phyloP scores from a whole-genome alignment of 2,113 vertebrate species.

The Vimba vimba region DNA sequence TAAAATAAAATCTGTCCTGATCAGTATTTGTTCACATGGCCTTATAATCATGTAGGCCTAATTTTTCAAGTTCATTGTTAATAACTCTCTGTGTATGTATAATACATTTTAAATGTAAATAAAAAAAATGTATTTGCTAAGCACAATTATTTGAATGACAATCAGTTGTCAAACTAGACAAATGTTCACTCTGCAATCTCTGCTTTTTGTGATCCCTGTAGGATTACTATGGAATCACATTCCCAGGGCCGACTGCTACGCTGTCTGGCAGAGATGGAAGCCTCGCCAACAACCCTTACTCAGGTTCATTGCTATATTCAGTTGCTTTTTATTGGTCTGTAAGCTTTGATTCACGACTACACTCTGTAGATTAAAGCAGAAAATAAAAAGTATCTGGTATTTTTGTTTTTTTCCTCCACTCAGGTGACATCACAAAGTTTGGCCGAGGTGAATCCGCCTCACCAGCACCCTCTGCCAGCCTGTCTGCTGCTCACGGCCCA shows the following conservation, averaged over 20 bases:
- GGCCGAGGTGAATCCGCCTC: slow-evolving; percentile 94
- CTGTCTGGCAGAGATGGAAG: slow-evolving; percentile 91
- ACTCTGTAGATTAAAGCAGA: neutral
- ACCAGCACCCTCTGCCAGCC: slow-evolving; percentile 89
- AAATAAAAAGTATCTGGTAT: neutral
- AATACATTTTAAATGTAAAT: neutral
- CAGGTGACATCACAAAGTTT: slow-evolving; percentile 94
- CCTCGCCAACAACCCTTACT: slow-evolving; percentile 92
- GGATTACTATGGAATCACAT: slow-evolving; percentile 99
- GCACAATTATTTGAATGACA: neutral
- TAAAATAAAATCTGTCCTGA: neutral
- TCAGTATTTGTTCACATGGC: neutral
- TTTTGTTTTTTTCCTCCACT: neutral
- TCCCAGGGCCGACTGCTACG: slow-evolving; percentile 88
- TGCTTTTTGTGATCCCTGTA: slow-evolving; percentile 60
- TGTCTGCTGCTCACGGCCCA: slow-evolving; percentile 70
- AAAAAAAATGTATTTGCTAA: neutral
- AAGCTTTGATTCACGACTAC: neutral
- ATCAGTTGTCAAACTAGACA: neutral
- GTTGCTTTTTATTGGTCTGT: too few relatives aligned
- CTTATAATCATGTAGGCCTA: neutral
- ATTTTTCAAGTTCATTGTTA: neutral
- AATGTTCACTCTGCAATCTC: neutral
- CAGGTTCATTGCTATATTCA: slow-evolving; percentile 79
- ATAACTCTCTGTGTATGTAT: neutral